Conservation (phyloP, 2,113 vertebrate species). For the Pituophis catenifer region DNA sequence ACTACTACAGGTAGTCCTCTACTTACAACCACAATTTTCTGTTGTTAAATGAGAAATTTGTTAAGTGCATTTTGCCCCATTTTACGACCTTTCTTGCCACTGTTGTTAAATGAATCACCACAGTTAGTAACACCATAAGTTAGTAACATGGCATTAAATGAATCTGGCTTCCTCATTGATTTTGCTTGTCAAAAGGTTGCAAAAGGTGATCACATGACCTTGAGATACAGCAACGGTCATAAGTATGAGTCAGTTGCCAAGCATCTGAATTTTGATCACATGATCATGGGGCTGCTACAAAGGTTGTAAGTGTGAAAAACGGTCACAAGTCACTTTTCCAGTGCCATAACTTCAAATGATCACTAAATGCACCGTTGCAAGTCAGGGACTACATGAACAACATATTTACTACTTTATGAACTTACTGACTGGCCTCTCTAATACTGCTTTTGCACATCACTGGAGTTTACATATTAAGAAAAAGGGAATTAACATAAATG, state of each 20-base stretch:
- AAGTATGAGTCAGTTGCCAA: neutral
- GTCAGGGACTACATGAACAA: neutral
- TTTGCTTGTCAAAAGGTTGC: neutral
- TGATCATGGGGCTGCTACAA: neutral
- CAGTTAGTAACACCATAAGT: neutral
- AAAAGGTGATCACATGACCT: neutral
- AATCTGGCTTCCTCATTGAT: neutral
- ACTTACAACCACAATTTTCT: neutral
- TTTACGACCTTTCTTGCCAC: neutral
- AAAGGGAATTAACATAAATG: neutral
- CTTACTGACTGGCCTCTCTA: neutral
- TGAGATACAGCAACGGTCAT: neutral
- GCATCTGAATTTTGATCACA: neutral
- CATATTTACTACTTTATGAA: neutral
- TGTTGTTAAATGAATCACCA: neutral
- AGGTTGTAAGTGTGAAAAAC: neutral
- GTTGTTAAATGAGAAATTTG: neutral
- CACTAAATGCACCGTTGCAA: neutral
- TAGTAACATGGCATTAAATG: neutral
- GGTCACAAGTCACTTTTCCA: neutral
- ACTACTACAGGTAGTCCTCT: neutral
- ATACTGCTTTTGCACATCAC: neutral
- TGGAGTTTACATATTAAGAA: neutral
- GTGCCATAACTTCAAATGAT: neutral
- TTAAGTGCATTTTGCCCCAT: neutral